Evolutionary conservation across 1,140 invertebrate species (phyloP).

Genomic region (Macrotrachela quadricornifera): DNA sequence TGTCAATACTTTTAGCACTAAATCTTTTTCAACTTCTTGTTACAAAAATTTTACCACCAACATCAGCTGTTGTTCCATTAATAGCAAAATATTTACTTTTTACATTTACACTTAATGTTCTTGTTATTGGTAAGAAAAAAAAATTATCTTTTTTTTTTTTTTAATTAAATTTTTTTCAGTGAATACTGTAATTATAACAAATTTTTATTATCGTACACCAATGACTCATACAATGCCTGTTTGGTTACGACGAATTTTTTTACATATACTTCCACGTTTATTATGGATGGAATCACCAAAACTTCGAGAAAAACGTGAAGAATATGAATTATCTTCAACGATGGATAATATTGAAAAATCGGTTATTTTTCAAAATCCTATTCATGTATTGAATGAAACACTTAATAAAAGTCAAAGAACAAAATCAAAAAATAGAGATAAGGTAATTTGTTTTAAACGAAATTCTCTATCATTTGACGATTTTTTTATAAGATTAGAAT

Average conservation of each 20-base stretch:
- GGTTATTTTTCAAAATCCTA: too few species aligned
- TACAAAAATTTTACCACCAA: slow-evolving; percentile 94
- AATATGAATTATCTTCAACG: too few species aligned
- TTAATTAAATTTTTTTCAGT: slow-evolving; percentile 99
- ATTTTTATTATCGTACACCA: slow-evolving; percentile 93
- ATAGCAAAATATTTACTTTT: slow-evolving; percentile 96
- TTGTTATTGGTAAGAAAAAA: too few species aligned
- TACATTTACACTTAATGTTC: slow-evolving; percentile 97
- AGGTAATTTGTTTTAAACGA: too few species aligned
- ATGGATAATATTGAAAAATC: too few species aligned
- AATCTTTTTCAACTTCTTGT: slow-evolving; percentile 95
- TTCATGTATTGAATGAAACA: too few species aligned
- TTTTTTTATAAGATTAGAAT: too few species aligned
- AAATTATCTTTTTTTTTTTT: slow-evolving; percentile 33
- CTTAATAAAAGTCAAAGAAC: too few species aligned
- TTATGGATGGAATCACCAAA: slow-evolving; percentile 18
- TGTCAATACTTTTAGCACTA: slow-evolving; percentile 91
- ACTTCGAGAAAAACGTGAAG: neutral
- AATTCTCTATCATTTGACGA: too few species aligned
- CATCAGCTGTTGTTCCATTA: slow-evolving; percentile 40
- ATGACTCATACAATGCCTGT: slow-evolving; percentile 42
- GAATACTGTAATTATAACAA: slow-evolving; percentile 94
- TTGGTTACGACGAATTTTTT: slow-evolving; percentile 72
- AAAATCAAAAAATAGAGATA: too few species aligned
- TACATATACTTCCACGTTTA: slow-evolving; percentile 58